Conservation (phyloP, 2,113 vertebrate species). For the Taurulus bubalis region DNA sequence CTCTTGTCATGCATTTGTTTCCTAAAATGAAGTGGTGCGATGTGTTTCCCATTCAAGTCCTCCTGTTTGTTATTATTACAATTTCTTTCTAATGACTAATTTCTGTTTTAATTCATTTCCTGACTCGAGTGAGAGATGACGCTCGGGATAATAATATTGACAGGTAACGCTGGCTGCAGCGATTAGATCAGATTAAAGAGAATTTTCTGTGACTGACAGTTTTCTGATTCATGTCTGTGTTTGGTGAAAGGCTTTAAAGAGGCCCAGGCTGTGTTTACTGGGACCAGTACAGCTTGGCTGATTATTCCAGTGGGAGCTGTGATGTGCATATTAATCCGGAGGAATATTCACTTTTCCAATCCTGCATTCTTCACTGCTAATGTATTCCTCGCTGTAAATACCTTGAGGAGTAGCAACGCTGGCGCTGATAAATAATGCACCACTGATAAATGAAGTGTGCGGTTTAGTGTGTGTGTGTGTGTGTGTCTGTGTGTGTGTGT, state of each 20-base stretch:
- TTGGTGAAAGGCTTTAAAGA: background rate
- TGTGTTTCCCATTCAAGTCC: no score
- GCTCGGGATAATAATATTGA: conserved; percentile 17
- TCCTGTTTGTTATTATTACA: background rate
- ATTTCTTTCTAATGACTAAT: background rate
- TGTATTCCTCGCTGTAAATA: conserved; percentile 74
- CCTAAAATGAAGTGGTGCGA: no score
- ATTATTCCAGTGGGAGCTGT: conserved; percentile 59
- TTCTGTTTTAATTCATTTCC: conserved; percentile 1
- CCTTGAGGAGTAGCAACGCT: conserved; percentile 66
- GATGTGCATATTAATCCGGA: conserved; percentile 67
- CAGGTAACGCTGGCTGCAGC: background rate
- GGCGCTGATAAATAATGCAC: conserved; percentile 76
- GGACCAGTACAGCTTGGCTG: conserved; percentile 17
- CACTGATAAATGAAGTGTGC: conserved; percentile 68
- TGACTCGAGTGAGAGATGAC: conserved; percentile 3
- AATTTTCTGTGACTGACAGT: conserved; percentile 22
- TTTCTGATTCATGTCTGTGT: conserved; percentile 29
- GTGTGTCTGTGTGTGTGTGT: background rate
- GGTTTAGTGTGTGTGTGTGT: background rate
- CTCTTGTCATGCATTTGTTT: no score
- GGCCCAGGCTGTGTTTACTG: background rate
- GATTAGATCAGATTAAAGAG: conserved; percentile 14
- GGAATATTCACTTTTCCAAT: conserved; percentile 68
- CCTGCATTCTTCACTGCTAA: conserved; percentile 67